Conservation (phyloP, 1,140 invertebrate species). For the Atta texana region DNA sequence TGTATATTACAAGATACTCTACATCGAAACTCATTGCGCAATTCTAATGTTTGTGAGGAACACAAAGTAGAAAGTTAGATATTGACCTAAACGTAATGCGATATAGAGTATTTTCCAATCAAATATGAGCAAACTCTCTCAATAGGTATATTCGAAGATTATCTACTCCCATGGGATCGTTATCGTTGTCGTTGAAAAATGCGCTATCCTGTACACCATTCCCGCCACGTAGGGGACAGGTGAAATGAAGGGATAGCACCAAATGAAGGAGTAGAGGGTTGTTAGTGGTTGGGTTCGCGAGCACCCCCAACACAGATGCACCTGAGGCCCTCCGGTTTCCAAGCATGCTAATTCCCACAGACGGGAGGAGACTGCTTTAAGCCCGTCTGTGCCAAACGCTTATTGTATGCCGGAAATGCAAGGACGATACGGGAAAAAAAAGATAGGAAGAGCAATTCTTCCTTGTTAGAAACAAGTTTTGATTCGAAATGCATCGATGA, state of each 20-base stretch:
- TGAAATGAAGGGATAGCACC: slow-evolving; percentile 13
- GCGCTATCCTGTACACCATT: slow-evolving; percentile 56
- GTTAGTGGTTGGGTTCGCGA: slow-evolving; percentile 61
- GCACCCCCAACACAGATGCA: slow-evolving; percentile 68
- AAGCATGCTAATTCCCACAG: slow-evolving; percentile 77
- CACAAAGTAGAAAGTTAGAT: neutral
- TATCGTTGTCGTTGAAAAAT: slow-evolving; percentile 70
- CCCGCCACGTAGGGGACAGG: slow-evolving; percentile 40
- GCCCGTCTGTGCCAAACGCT: slow-evolving; percentile 67
- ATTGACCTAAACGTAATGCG: slow-evolving; percentile 5
- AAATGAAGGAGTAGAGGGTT: slow-evolving; percentile 47
- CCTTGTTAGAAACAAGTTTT: slow-evolving; percentile 25
- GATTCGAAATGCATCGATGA: slow-evolving; percentile 26
- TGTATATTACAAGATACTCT: neutral
- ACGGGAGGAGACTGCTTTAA: slow-evolving; percentile 71
- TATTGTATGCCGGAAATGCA: slow-evolving; percentile 58
- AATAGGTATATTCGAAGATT: slow-evolving; percentile 62
- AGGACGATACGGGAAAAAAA: slow-evolving; percentile 31
- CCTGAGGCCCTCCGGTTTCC: slow-evolving; percentile 74
- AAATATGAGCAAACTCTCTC: slow-evolving; percentile 54
- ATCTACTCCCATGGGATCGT: slow-evolving; percentile 37
- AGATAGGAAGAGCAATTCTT: neutral
- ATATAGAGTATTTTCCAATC: neutral
- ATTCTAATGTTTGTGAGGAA: neutral
- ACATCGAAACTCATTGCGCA: neutral